Percentiles rank a stretch among this genome's conserved stretches.
These are phyloP conservation scores for Setophaga petechia DNA, from an alignment of 2,113 vertebrate genomes.

Conservation along the genomic window DNA sequence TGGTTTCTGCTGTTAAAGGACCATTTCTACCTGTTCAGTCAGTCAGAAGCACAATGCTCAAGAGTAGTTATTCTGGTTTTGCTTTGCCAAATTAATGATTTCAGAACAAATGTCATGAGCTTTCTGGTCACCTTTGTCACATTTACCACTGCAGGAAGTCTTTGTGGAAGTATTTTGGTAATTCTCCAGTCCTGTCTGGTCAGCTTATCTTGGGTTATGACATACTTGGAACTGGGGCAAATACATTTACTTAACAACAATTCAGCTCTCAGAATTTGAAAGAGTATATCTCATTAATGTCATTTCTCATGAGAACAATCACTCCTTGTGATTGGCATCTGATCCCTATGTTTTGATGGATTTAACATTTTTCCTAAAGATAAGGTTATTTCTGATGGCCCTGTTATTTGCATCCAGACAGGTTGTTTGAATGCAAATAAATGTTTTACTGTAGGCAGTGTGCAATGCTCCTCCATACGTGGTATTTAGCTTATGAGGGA, in stretches of 20 bases:
- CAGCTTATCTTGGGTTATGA: not conserved
- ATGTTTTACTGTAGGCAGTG: not conserved
- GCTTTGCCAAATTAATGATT: not conserved
- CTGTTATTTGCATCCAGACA: not conserved
- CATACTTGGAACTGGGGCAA: not conserved
- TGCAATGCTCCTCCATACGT: not conserved
- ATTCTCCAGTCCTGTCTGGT: not conserved
- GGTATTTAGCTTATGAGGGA: not conserved
- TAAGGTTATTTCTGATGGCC: not conserved
- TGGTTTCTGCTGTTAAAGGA: not conserved
- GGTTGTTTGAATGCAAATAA: not conserved
- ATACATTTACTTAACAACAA: not conserved
- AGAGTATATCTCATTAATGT: not conserved
- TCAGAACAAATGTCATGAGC: not conserved
- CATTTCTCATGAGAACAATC: not conserved
- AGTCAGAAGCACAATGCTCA: not conserved
- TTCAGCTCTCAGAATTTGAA: not conserved
- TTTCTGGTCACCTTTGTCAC: not conserved
- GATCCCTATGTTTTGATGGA: not conserved
- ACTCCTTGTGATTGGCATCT: not conserved
- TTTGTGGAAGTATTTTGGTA: not conserved
- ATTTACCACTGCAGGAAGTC: not conserved
- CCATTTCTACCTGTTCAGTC: not conserved
- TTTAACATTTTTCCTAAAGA: not conserved
- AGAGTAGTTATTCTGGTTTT: not conserved